Evolutionary conservation across 2,888 invertebrate genomes (phyloP).

Genomic region (Osmoderma eremita): DNA sequence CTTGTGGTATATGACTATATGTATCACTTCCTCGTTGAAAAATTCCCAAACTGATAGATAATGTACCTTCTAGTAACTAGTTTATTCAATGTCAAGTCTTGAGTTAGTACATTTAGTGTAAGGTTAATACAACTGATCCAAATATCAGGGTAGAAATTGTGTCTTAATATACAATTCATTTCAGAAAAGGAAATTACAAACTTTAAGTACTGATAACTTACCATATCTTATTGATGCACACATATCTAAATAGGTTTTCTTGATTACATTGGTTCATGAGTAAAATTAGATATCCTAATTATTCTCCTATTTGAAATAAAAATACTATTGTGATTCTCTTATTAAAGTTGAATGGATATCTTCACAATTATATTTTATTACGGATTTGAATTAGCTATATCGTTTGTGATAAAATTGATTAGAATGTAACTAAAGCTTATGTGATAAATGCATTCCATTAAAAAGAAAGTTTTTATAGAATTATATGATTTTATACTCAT

Average conservation of each 20-base stretch:
- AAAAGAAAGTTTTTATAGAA: slow-evolving; percentile 1
- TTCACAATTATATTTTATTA: too few species aligned
- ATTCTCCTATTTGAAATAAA: too few species aligned
- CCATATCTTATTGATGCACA: too few species aligned
- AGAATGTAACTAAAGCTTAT: not conserved
- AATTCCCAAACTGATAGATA: slow-evolving; percentile 56
- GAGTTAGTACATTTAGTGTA: not conserved
- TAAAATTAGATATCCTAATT: too few species aligned
- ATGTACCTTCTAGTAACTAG: not conserved
- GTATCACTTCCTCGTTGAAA: slow-evolving; percentile 75
- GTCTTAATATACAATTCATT: slow-evolving; percentile 11
- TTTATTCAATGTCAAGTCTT: slow-evolving; percentile 2
- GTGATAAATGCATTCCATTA: slow-evolving; percentile 21
- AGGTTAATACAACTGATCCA: not conserved
- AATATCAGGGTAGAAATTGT: slow-evolving; percentile 11
- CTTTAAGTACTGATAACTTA: too few species aligned
- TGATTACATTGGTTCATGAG: too few species aligned
- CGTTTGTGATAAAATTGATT: too few species aligned
- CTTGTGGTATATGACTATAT: slow-evolving; percentile 90
- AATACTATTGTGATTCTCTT: too few species aligned
- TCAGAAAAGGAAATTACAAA: not conserved
- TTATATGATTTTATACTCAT: slow-evolving; percentile 8
- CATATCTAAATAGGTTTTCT: too few species aligned
- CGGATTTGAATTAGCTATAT: too few species aligned
- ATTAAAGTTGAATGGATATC: too few species aligned